These are phyloP conservation scores for Macrostomum lignano DNA, from an alignment of 1,140 invertebrate species.

Conservation along the genomic window DNA sequence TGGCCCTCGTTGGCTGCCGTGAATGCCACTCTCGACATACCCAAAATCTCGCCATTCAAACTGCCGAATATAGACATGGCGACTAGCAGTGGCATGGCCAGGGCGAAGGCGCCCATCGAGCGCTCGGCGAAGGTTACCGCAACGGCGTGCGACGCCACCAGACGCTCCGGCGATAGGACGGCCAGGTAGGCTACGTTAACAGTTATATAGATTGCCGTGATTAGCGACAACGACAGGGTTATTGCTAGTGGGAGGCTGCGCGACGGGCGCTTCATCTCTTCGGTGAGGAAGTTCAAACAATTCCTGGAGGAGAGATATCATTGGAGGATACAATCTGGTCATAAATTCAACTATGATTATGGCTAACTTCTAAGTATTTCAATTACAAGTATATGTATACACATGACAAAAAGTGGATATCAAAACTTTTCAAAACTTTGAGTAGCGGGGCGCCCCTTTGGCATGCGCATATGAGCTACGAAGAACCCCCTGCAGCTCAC, in stretches of 20 bases:
- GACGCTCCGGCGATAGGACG: slow-evolving; percentile 26
- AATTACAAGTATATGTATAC: too few species aligned
- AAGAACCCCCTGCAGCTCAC: slow-evolving; percentile 16
- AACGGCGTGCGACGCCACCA: slow-evolving; percentile 28
- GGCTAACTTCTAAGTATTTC: too few species aligned
- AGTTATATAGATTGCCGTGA: slow-evolving; percentile 28
- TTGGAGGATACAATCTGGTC: too few species aligned
- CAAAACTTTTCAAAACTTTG: too few species aligned
- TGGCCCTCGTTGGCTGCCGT: too few species aligned
- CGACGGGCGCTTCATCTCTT: slow-evolving; percentile 56
- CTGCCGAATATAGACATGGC: slow-evolving; percentile 4
- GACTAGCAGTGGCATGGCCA: slow-evolving; percentile 2
- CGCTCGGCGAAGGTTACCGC: slow-evolving; percentile 15
- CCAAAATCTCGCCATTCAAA: slow-evolving; percentile 4
- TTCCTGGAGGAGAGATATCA: slow-evolving; percentile 20
- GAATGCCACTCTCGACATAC: too few species aligned
- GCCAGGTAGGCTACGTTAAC: slow-evolving; percentile 31
- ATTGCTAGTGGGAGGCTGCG: slow-evolving; percentile 31
- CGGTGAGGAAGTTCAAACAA: slow-evolving; percentile 34
- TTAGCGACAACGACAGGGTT: slow-evolving; percentile 29
- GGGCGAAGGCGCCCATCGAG: neutral
- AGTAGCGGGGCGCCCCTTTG: too few species aligned
- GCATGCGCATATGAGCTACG: too few species aligned
- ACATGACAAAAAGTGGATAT: too few species aligned
- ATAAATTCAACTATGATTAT: too few species aligned